Base-by-base conservation (phyloP, 2,797 vertebrate genomes). In the Benthosema pterotum region DNA sequence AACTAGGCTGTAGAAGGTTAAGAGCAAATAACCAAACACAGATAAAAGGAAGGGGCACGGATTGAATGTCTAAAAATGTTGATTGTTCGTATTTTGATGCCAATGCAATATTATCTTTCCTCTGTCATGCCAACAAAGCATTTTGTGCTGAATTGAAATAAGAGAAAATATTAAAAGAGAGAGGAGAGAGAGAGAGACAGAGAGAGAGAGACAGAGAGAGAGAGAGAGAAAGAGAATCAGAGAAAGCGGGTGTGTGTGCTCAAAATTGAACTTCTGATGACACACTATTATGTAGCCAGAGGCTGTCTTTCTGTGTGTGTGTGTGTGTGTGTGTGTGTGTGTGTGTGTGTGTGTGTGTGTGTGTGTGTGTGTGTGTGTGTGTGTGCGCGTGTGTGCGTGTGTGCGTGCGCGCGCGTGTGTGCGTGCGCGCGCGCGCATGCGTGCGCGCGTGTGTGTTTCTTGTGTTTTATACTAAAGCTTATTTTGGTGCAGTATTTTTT, bases 221-320 rank as follows among this genome's bases (percentile, higher is more conserved):
- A 9, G 43, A 45, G 43, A 1, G 43, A 45, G 43, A 45, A 12
- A 45, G 4, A 45, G 42, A 42, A 1, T 12, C 18, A 28, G 58
- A 12, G 54, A 53, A 46, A 15, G 51, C 38, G 59, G 69, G 67
- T 52, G 68, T 63, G 51, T 68, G 28, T 59, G 53, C 63, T 54
- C 32, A 2, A 1, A 0, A 60, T 43, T 54, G 55, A 59, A 68
- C 54, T 38, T 22, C 14, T 17, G 42, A 52, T 65, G 49, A 66
- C 48, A 60, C 5, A 63, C n/a, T 65, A 59, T 25, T 74, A 61
- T 57, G 47, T 32, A 50, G 54, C 63, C n/a, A 42, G 52, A 47
- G 32, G 46, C 22, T 62, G 4, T 16, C 4, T 49, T 18, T 38
- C 28, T 56, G n/a, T 67, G 16, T 63, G 62, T 63, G 58, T 66